Conservation (phyloP, 2,113 vertebrate species). For the Desmodus rotundus region DNA sequence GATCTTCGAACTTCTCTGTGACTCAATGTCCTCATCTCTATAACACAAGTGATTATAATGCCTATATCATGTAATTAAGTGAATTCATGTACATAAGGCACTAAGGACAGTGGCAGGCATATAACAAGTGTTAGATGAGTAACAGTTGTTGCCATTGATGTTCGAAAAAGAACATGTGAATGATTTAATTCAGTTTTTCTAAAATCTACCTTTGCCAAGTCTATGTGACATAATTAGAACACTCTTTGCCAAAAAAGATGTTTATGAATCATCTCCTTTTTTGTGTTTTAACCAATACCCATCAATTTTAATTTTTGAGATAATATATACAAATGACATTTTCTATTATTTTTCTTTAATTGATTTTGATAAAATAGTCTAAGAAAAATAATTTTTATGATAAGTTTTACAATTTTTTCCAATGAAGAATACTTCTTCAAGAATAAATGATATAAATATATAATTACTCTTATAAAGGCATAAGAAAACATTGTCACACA, state of each 20-base stretch:
- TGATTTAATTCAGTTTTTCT: background rate
- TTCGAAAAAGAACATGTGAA: background rate
- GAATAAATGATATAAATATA: background rate
- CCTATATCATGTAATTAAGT: background rate
- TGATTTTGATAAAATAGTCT: background rate
- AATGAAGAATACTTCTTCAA: background rate
- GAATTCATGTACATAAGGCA: background rate
- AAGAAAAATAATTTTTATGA: background rate
- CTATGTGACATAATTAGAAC: background rate
- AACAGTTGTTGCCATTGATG: background rate
- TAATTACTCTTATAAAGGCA: background rate
- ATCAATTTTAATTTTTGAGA: conserved; percentile 9
- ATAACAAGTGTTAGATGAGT: background rate
- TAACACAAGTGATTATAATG: background rate
- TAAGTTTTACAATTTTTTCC: background rate
- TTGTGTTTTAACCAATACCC: background rate
- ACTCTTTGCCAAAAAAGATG: background rate
- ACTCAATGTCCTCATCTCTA: background rate
- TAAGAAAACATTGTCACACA: background rate
- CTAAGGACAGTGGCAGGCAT: background rate
- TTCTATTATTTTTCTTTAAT: background rate
- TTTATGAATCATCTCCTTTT: background rate
- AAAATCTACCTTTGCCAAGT: background rate
- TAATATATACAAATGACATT: background rate
- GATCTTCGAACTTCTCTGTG: background rate